Base-by-base conservation (phyloP, 2,797 vertebrate species). In the Salmo trutta region DNA sequence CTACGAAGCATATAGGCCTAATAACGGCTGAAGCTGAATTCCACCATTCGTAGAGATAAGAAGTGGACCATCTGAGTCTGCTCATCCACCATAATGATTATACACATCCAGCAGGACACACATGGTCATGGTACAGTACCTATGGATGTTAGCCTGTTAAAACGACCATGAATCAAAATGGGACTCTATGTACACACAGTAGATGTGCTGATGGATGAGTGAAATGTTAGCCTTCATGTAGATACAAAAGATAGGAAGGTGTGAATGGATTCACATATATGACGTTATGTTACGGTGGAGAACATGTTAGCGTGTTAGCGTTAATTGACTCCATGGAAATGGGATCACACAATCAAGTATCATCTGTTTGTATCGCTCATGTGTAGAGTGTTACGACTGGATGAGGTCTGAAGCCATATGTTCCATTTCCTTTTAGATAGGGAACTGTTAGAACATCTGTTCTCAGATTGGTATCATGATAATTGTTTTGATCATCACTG, bases 261-360 rank as follows among this genome's bases (percentile, higher is more conserved):
- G 36, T 36, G 36, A 36, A 36, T 7, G 1, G 6, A 36, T 36
- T 4, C 87, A 84, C 81, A 81, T 80, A 74, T 84, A 53, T 14
- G 33, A 27, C n/a, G 80, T 82, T 84, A 80, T 77, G 87, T 6
- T 83, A 76, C 73, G 77, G 88, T 81, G 21, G 85, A 74, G 75
- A 31, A 54, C 73, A 78, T 83, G 85, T 71, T 75, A 5, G 79
- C 62, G 31, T 81, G 81, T 71, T 75, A 5, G 79, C 62, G 31
- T 81, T 80, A 80, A 51, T 74, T 78, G 81, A 78, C 77, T 73
- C 87, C 85, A 83, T 89, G 68, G 85, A 90, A 85, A 88, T 87
- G 82, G 84, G 85, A 87, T 82, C 85, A 85, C 79, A 76, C 87
- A 84, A 81, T 7, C n/a, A 29, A 5, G 53, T 16, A 19, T 54